Base-by-base conservation (phyloP, 2,888 invertebrate species). In the Acrocera orbiculus region DNA sequence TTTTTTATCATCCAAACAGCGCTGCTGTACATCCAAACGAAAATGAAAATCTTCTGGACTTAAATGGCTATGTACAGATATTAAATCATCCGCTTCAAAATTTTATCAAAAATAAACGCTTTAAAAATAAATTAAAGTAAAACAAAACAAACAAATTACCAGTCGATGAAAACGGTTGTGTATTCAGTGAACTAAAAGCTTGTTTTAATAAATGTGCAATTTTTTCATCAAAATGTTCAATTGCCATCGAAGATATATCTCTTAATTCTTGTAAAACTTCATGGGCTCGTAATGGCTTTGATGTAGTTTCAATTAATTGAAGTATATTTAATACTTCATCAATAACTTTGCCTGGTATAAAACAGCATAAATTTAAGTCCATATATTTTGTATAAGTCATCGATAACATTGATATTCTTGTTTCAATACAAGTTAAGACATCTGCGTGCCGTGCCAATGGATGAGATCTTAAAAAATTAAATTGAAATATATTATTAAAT, bases 191-290 rank as follows among this genome's bases (percentile, higher is more conserved):
- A 22, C 22, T 22, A 10, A 8, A 22, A 22, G 8, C 22, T 34
- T 47, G 48, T 39, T 49, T 52, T 7, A 55, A 35, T 16, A 44
- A 42, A 26, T 43, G 44, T 1, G 53, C 56, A 29, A 92, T 82
- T 51, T 83, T 79, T 49, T 92, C 90, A 51, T 92, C 90, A 53
- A 92, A 92, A 56, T 92, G 86, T 51, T 92, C 92, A 65, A 92
- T 90, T 1, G 92, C 90, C 60, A 60, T 60, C 2, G 86, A 86
- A 22, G 89, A 89, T 40, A 92, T 82, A 47, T 92, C 92, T 0
- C 92, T 63, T 6, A 92, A 52, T 52, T 92, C 92, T 52, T 87
- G 86, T 0, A 92, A 58, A 8, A 83, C 73, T 49, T 87, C 87
- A 50, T 83, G 82, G 0, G 85, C 76, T 2, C 83, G 65, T 5